Evolutionary conservation across 2,888 invertebrate genomes (phyloP), one percentile per base, ranked within the genome.

Genomic region (Hydriomena furcata): DNA sequence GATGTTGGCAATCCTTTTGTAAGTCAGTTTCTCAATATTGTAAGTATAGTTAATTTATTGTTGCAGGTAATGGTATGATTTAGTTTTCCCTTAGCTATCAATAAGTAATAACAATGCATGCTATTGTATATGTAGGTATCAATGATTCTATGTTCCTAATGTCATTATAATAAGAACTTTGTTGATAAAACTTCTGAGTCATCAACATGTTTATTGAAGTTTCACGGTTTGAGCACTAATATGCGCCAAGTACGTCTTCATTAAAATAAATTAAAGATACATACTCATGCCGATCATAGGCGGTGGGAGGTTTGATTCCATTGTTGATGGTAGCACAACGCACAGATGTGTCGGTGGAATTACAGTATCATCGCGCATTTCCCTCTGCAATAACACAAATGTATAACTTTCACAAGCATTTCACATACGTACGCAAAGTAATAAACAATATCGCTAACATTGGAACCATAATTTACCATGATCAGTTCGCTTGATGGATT

Each of bases 271-370:
- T 37, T 23, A 2, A 1, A 38, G 25, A 45, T 59, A 76, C 86
- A 74, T 65, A 89, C 87, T 82, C 59, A 85, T 72, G 54, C 84
- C 84, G 52, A 84, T 72, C 66, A 82, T 85, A 20, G 83, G 77
- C 32, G 86, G 82, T 52, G 86, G 82, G 71, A 83, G 66, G 64
- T 64, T 79, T 36, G 66, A 60, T 7, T 83, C 85, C 56, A 80
- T 68, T 6, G 79, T 59, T 7, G 79, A 61, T 21, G 89, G 87
- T 58, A 90, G 66, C 56, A 90, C 82, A 44, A 89, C 88, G 63
- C 86, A 73, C 27, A 90, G 72, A 52, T 87, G 88, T 42, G 81
- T 71, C 60, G 84, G 64, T 27, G 80, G 76, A 43, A 75, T 75
- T 51, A 82, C 68, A 64, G 70, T 81, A 52, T 89, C 88, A 63